Evolutionary conservation across 2,797 vertebrate genomes (phyloP).

Genomic region (Percopsis omiscomaycus): DNA sequence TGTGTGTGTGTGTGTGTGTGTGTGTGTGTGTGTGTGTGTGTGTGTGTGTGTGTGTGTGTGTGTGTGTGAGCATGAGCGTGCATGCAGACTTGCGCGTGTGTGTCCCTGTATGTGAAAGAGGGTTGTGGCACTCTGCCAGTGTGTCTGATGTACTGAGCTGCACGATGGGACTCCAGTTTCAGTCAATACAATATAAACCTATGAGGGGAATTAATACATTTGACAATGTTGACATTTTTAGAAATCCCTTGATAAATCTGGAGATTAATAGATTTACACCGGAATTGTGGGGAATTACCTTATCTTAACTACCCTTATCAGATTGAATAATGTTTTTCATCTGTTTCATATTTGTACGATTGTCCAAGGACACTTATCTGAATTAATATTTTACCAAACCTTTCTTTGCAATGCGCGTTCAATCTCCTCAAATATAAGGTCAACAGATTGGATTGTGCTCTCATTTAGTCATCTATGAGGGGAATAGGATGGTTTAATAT

Average conservation of each 20-base stretch:
- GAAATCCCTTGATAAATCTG: conserved; percentile 22
- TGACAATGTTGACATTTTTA: conserved; percentile 38
- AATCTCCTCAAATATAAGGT: conserved; percentile 32
- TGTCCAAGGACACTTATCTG: conserved; percentile 26
- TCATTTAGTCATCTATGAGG: conserved; percentile 29
- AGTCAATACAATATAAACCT: conserved; percentile 41
- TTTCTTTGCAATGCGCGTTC: conserved; percentile 31
- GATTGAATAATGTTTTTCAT: conserved; percentile 28
- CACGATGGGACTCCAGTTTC: conserved; percentile 43
- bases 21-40: conserved; percentile 13
- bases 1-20: too few species aligned
- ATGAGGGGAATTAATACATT: conserved; percentile 42
- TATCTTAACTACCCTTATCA: conserved; percentile 37
- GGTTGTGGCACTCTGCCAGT: conserved; percentile 50
- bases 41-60: conserved; percentile 27
- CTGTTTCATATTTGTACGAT: conserved; percentile 14
- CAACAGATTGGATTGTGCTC: conserved; percentile 43
- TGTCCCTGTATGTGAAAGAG: conserved; percentile 16
- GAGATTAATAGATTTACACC: conserved; percentile 40
- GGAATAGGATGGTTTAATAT: conserved; percentile 29
- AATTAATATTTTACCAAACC: conserved; percentile 41
- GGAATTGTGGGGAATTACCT: conserved; percentile 18
- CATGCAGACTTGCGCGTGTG: conserved; percentile 7
- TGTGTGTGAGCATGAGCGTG: conserved; percentile 27
- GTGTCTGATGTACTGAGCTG: conserved; percentile 31